Conservation (phyloP, 2,797 vertebrate genomes). For the Busarellus nigricollis region DNA sequence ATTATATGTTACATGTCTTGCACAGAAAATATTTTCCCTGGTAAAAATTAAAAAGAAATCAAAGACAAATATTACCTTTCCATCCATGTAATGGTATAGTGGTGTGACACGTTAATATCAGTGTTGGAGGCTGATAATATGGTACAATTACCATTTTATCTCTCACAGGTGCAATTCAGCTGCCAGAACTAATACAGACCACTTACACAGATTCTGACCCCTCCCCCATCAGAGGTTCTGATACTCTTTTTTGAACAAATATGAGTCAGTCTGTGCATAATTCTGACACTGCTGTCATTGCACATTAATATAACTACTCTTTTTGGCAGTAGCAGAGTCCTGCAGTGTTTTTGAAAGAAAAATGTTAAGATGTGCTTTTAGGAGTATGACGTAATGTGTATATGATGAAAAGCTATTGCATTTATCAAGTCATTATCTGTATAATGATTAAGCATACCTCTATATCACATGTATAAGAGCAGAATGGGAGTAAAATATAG, state of each 20-base stretch:
- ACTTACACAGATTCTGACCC: neutral
- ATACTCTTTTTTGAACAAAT: neutral
- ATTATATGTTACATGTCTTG: neutral
- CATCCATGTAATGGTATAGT: neutral
- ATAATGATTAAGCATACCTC: neutral
- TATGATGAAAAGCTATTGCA: neutral
- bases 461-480: neutral
- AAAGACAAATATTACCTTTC: neutral
- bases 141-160: neutral
- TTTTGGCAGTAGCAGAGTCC: neutral
- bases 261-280: neutral
- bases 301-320: neutral
- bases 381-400: neutral
- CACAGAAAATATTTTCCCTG: neutral
- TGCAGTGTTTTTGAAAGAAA: neutral
- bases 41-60: conserved; percentile 35
- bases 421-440: neutral
- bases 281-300: neutral
- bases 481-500: neutral
- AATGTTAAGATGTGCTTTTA: neutral
- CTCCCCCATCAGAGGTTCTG: neutral
- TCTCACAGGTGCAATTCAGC: neutral
- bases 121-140: neutral
- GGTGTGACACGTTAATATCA: neutral
- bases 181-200: neutral